Base-by-base conservation (phyloP, 1,140 invertebrate genomes). In the Drosophila truncata region DNA sequence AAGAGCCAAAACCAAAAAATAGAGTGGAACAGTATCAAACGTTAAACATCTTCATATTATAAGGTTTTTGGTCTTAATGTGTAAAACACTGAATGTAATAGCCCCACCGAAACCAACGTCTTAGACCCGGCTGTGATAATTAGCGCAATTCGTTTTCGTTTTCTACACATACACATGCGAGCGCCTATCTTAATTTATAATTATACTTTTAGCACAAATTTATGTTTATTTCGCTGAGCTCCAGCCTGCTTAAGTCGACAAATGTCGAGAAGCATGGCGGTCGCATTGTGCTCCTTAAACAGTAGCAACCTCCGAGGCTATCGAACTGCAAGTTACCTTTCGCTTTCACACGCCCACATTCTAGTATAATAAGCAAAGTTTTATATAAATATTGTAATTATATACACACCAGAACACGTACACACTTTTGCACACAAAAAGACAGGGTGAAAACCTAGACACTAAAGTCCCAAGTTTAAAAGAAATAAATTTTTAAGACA, bases 121-220 rank as follows among this genome's bases (percentile, higher is more conserved):
- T 88, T 88, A 88, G 78, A 91, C 86, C 85, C 85, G 85, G 85
- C 85, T 90, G 85, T 90, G 85, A 90, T 90, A 90, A 80, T 88
- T 90, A 90, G 85, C 86, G 78, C 82, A 90, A 88, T 90, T 88
- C 74, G 66, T 84, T 83, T 66, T 67, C 66, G 65, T 70, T 69
- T 46, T 78, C 73, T 77, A 77, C 47, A 77, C 62, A 52, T 29
- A 65, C 52, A 73, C 58, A 57, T 47, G 70, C 58, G 64, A 57
- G 64, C 52, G 62, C 73, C 49, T 61, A 70, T 60, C 60, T 54
- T 63, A 64, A 71, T 64, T 81, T 80, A 58, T 64, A 50, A 54
- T 55, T 66, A 33, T 70, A 72, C 4, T 67, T 87, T 78, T 86
- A 64, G 69, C 55, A 60, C 46, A 78, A 73, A 78, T 72, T 76